These are phyloP conservation scores for Tribolium madens DNA, from an alignment of 1,140 invertebrate species.

Conservation along the genomic window DNA sequence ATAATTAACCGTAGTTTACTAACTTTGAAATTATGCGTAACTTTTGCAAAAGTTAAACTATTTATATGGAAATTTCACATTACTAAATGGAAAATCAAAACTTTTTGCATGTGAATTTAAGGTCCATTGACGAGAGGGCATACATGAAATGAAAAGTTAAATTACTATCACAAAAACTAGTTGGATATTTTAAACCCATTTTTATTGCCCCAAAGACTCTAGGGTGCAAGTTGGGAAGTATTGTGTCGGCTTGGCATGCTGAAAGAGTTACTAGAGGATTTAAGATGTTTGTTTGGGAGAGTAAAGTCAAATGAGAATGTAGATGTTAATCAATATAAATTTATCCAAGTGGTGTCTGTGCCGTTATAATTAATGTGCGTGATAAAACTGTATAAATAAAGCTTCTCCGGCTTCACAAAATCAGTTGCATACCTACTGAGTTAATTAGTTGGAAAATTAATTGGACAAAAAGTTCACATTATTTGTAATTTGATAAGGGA, in stretches of 20 bases:
- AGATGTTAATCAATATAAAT: conserved; percentile 22
- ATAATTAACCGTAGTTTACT: too few relatives aligned
- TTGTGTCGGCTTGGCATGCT: background rate
- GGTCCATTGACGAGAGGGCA: conserved; percentile 1
- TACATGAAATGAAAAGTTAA: background rate
- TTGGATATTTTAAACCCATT: too few relatives aligned
- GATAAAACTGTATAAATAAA: conserved; percentile 29
- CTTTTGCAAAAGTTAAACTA: conserved; percentile 10
- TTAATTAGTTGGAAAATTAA: conserved; percentile 36
- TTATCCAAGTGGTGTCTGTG: conserved; percentile 20
- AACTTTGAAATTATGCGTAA: conserved; percentile 3
- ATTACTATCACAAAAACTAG: too few relatives aligned
- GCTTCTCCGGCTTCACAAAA: conserved; percentile 10
- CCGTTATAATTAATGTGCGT: conserved; percentile 31
- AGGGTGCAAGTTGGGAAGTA: background rate
- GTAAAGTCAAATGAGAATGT: background rate
- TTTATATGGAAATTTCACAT: conserved; percentile 14
- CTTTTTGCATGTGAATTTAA: background rate
- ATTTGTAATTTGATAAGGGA: conserved; percentile 20
- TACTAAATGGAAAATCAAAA: conserved; percentile 14
- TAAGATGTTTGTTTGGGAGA: background rate
- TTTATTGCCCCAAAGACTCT: background rate
- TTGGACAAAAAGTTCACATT: conserved; percentile 30
- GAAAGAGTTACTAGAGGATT: background rate
- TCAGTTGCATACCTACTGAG: conserved; percentile 33